Base-by-base conservation (phyloP, 2,797 vertebrate species). In the Pseudomugil tenellus region DNA sequence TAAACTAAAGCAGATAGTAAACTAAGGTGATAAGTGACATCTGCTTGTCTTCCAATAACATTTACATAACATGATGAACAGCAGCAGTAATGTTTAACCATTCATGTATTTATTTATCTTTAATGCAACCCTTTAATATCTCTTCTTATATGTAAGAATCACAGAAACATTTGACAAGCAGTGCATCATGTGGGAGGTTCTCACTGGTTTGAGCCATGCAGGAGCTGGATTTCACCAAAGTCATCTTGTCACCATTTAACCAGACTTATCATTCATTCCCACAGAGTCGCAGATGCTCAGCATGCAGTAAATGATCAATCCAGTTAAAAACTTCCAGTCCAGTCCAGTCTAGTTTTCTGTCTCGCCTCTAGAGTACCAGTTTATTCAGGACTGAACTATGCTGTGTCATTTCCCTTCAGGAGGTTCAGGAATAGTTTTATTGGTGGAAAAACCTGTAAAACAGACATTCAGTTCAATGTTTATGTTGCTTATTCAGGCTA, bases 251-350 rank as follows among this genome's bases (percentile, higher is more conserved):
- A 69, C 17, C 12, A 21, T 77, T 75, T 70, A 78, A 74, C 80
- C 49, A 14, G 4, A 10, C 7, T 1, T 11, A 70, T 41, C 3
- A 72, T 46, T 57, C 5, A 68, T 70, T 70, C 23, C 28, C 58
- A 55, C 39, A 31, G 32, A 58, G 16, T 34, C 32, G n/a, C 21
- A 29, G 14, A 52, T 12, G 2, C 31, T 9, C 12, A 21, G 2
- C 7, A 1, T 17, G 9, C 13, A 28, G 77, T 79, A 54, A 86
- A 78, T 76, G n/a, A 66, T 82, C 54, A 70, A 74, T 66, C 74
- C 58, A 49, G 74, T 31, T 19, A n/a, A 26, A 58, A 29, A 23
- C 23, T 28, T 70, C 63, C 37, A 59, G 69, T 54, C 32, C 12
- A 54, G 51, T 66, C 71, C 57, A 34, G n/a, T n/a, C n/a, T n/a